Conservation (phyloP, 2,888 invertebrate species). For the Protodeltote pygarga region DNA sequence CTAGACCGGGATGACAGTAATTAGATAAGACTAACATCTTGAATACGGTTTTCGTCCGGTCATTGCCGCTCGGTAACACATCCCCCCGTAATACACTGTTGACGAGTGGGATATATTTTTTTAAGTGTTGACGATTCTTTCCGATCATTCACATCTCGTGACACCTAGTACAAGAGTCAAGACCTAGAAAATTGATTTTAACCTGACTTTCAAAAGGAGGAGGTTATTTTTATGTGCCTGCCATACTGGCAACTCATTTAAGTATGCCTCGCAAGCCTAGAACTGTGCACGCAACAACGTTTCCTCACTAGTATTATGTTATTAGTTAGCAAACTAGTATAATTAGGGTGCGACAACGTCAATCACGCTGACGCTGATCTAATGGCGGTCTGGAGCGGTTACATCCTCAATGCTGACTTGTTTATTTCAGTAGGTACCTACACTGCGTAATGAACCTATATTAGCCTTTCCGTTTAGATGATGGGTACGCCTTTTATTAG, state of each 20-base stretch:
- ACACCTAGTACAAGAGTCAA: too few relatives aligned
- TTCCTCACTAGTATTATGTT: conserved; percentile 44
- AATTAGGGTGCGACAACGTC: conserved; percentile 61
- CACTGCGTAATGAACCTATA: background rate
- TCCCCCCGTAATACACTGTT: too few relatives aligned
- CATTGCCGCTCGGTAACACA: too few relatives aligned
- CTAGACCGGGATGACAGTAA: conserved; percentile 60
- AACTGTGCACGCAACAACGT: conserved; percentile 25
- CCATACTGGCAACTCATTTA: conserved; percentile 46
- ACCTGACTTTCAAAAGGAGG: too few relatives aligned
- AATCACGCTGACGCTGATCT: conserved; percentile 65
- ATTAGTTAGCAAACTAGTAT: conserved; percentile 51
- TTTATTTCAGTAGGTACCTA: conserved; percentile 10
- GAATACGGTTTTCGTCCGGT: conserved; percentile 72
- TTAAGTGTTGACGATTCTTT: too few relatives aligned
- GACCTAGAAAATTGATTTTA: too few relatives aligned
- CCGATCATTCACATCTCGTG: too few relatives aligned
- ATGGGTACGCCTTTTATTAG: too few relatives aligned
- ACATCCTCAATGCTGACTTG: conserved; percentile 36
- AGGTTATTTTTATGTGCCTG: too few relatives aligned
- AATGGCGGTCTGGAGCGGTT: conserved; percentile 60
- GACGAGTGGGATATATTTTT: too few relatives aligned
- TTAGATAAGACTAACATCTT: conserved; percentile 56
- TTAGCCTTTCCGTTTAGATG: too few relatives aligned
- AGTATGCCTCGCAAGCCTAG: conserved; percentile 65